Evolutionary conservation across 2,797 vertebrate species (phyloP).

Genomic region (Hirundo rustica): DNA sequence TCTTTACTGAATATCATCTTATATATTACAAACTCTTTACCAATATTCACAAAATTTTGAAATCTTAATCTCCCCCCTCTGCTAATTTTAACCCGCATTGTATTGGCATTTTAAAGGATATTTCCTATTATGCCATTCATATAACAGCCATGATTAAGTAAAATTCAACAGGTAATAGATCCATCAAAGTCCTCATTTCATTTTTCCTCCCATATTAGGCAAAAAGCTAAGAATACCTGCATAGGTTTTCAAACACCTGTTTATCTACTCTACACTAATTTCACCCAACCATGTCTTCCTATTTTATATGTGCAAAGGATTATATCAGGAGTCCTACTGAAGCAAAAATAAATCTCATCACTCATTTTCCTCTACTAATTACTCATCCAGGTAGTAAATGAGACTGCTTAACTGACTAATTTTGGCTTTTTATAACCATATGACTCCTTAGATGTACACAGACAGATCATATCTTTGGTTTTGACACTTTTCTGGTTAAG

Average conservation of each 20-base stretch:
- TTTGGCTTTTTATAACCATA: not conserved
- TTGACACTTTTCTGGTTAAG: not conserved
- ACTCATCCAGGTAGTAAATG: not conserved
- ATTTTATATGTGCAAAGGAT: not conserved
- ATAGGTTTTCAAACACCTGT: not conserved
- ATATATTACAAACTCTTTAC: not conserved
- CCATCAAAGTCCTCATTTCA: not conserved
- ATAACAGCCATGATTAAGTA: not conserved
- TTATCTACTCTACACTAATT: not conserved
- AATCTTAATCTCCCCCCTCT: not conserved
- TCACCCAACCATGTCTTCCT: not conserved
- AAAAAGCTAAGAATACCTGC: not conserved
- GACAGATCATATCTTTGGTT: not conserved
- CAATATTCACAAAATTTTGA: not conserved
- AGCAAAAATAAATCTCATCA: not conserved
- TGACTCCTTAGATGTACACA: not conserved
- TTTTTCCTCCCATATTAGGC: not conserved
- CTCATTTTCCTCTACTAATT: not conserved
- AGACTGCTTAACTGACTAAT: not conserved
- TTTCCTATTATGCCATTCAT: not conserved
- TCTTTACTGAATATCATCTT: not conserved
- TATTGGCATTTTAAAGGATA: not conserved
- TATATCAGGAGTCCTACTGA: not conserved
- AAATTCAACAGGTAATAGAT: not conserved
- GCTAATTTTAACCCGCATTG: not conserved